Conservation (phyloP, 2,888 invertebrate species). For the Amiota communis region DNA sequence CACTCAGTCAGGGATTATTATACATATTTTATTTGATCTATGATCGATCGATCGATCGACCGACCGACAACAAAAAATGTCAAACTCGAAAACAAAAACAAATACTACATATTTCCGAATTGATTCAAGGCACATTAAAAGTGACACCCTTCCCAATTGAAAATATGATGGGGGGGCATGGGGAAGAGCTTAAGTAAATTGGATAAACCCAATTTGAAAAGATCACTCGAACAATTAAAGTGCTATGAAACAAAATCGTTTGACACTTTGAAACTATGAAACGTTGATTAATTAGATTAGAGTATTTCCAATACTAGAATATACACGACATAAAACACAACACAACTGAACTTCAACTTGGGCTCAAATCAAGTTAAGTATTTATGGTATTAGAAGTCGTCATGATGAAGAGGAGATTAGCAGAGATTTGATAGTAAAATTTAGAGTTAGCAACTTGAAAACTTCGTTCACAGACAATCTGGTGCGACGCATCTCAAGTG, state of each 20-base stretch:
- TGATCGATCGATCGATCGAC: constrained; percentile 20
- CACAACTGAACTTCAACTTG: too few species aligned
- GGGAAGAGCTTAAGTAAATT: too few species aligned
- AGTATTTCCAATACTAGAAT: not conserved
- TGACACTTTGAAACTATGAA: constrained; percentile 16
- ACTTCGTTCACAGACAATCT: constrained; percentile 7
- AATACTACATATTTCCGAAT: too few species aligned
- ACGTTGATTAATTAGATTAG: constrained; percentile 27
- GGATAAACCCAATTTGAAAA: not conserved
- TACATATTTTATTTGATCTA: constrained; percentile 14
- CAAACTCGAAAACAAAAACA: not conserved
- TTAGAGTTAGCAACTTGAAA: not conserved
- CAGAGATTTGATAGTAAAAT: not conserved
- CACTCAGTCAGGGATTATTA: not conserved
- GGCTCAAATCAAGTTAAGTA: too few species aligned
- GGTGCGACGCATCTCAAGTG: constrained; percentile 11
- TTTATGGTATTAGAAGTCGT: not conserved
- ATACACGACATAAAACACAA: too few species aligned
- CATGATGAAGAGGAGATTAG: constrained; percentile 14
- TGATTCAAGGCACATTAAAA: too few species aligned
- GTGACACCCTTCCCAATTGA: too few species aligned
- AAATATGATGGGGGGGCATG: too few species aligned
- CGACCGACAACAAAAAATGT: not conserved
- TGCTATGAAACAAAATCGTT: constrained; percentile 19
- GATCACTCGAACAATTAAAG: constrained; percentile 28